Conservation (phyloP, 2,797 vertebrate genomes). For the Glossophaga mutica region DNA sequence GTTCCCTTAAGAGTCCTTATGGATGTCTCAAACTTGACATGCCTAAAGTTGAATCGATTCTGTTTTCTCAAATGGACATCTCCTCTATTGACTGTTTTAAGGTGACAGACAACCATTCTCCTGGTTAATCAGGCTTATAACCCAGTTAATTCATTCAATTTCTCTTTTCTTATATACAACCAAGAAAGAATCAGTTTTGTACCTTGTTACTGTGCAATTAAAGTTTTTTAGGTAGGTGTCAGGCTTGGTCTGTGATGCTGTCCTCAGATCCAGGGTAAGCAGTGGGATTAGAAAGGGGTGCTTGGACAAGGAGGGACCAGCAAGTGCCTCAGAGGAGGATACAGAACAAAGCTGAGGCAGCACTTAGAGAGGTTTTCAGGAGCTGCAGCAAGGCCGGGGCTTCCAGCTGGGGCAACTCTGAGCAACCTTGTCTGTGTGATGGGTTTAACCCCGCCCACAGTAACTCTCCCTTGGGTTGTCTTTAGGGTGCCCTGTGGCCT, state of each 20-base stretch:
- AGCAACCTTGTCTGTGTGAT: neutral
- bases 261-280: neutral
- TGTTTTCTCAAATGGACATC: neutral
- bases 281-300: neutral
- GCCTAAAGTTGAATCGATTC: neutral
- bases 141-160: neutral
- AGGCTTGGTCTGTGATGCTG: neutral
- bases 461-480: neutral
- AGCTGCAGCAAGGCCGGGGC: neutral
- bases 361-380: neutral
- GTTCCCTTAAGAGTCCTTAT: neutral
- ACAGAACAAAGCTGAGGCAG: neutral
- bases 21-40: neutral
- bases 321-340: neutral
- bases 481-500: neutral
- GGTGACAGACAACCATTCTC: neutral
- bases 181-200: neutral
- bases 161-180: neutral
- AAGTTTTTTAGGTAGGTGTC: neutral
- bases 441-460: fast-evolving
- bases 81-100: neutral
- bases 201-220: neutral
- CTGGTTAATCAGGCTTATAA: neutral
- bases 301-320: neutral
- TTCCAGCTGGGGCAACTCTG: neutral